Base-by-base conservation (phyloP, 2,797 vertebrate genomes). In the Spea hammondii region DNA sequence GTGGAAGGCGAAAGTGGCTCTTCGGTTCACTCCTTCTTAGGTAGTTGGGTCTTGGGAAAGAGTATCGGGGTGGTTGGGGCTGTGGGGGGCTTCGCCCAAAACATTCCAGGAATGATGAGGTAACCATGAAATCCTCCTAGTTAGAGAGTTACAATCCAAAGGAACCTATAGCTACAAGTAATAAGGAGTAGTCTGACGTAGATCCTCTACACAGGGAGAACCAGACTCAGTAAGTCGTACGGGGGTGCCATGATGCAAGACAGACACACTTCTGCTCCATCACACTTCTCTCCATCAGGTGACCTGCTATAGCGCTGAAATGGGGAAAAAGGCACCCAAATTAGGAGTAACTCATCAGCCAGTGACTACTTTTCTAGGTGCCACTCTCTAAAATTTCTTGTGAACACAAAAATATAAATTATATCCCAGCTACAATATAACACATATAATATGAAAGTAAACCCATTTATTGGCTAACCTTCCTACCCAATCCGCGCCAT, bases 61-160 rank as follows among this genome's bases (percentile, higher is more conserved):
- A 84, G 45, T 1, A 65, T 5, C 66, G 74, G 54, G 48, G 68
- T 6, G 1, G 51, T 6, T 0, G 72, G 2, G 57, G 66, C 53
- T 51, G 82, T 9, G 74, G 53, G 5, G 60, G 82, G 44, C 74
- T 84, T 75, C 84, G 72, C 84, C 91, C 84, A 77, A 95, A 94
- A 89, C 92, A 93, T 88, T 93, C 90, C 90, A 93, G 83, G 75
- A 94, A 84, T 11, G 86, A 83, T 80, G 88, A 80, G 4, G 87
- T 86, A 84, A 89, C 90, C 94, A 94, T 94, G 65, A 50, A 60
- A 11, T 17, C 47, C 11, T 51, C 64, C 57, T 77, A 13, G 6
- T 12, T 4, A 49, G 48, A 73, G 60, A 53, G 9, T 45, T 62
- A 77, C 64, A 67, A 77, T 82, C 79, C 79, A 69, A 55, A 49